These are phyloP conservation scores for Centropyge bicolor DNA, from an alignment of 2,797 vertebrate genomes.

Conservation along the genomic window DNA sequence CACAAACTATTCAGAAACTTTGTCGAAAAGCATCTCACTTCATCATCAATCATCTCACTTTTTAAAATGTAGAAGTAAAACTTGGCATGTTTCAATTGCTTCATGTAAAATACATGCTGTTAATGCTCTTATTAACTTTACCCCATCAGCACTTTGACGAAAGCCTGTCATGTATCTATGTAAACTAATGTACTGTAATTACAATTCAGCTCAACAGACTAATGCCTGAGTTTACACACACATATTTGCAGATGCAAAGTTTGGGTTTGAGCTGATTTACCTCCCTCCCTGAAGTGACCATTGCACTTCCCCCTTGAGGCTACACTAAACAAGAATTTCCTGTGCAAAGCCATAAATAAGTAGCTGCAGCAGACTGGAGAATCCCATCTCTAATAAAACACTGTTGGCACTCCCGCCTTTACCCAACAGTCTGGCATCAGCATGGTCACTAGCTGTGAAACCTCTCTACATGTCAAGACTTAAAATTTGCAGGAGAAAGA, in stretches of 20 bases:
- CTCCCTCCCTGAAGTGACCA: neutral
- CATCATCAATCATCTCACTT: neutral
- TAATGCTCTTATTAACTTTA: neutral
- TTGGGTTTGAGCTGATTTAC: slow-evolving; percentile 2
- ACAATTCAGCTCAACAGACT: slow-evolving; percentile 3
- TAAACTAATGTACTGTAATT: neutral
- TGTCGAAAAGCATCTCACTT: neutral
- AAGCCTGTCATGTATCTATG: neutral
- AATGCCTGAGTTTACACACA: neutral
- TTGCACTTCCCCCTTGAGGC: neutral
- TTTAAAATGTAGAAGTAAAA: slow-evolving; percentile 1
- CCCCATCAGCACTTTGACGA: neutral
- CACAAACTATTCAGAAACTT: neutral
- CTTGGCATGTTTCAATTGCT: neutral
- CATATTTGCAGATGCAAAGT: neutral
- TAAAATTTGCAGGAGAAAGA: neutral
- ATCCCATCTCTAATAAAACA: neutral
- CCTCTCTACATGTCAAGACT: neutral
- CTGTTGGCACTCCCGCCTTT: neutral
- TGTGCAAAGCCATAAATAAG: slow-evolving; percentile 3
- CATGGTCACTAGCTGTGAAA: neutral
- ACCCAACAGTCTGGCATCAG: neutral
- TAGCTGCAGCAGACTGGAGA: neutral
- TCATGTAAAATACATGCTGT: neutral
- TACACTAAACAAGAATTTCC: neutral